These are phyloP conservation scores for Diabrotica undecimpunctata DNA, from an alignment of 1,140 invertebrate genomes.

Conservation along the genomic window DNA sequence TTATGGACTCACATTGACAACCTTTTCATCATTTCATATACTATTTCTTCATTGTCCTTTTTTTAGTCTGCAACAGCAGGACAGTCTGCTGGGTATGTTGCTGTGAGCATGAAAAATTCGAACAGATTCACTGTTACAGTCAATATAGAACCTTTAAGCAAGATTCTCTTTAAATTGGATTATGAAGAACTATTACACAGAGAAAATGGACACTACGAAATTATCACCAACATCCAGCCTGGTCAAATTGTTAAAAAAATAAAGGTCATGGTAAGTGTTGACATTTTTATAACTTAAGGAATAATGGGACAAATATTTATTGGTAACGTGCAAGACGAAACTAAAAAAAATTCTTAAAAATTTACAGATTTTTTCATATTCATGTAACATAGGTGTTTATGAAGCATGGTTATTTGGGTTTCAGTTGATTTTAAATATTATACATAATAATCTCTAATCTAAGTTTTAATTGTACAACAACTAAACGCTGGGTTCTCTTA, in stretches of 20 bases:
- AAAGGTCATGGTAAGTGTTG: slow-evolving; percentile 43
- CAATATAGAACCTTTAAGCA: slow-evolving; percentile 56
- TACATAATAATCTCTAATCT: no score
- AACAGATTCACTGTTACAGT: slow-evolving; percentile 60
- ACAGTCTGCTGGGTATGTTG: slow-evolving; percentile 56
- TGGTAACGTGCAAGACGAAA: no score
- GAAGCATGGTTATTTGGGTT: no score
- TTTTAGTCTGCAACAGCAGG: slow-evolving; percentile 55
- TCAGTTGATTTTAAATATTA: no score
- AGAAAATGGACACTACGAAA: slow-evolving; percentile 56
- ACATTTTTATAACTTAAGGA: neutral
- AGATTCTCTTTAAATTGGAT: slow-evolving; percentile 58
- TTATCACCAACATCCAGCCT: slow-evolving; percentile 59
- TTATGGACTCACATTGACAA: no score
- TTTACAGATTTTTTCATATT: no score
- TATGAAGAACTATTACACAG: slow-evolving; percentile 61
- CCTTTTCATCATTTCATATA: no score
- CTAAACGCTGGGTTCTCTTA: no score
- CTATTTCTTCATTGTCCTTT: neutral
- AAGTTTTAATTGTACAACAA: no score
- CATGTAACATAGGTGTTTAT: no score
- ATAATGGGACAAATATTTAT: no score
- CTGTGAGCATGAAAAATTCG: slow-evolving; percentile 56
- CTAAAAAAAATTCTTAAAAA: neutral
- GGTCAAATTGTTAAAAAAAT: slow-evolving; percentile 53